Conservation (phyloP, 2,888 invertebrate species). For the Alsophila aescularia region DNA sequence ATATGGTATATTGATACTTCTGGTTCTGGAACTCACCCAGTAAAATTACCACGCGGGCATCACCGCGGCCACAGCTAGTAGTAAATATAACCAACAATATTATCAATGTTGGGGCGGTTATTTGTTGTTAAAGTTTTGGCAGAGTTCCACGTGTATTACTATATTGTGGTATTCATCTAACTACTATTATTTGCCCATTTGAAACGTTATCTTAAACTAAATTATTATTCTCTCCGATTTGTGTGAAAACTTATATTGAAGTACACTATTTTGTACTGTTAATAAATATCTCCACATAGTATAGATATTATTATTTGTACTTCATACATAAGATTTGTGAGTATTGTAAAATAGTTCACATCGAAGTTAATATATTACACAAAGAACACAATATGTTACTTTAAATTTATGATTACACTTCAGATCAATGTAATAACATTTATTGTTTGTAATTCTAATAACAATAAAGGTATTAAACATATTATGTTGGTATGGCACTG, state of each 20-base stretch:
- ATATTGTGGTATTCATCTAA: neutral
- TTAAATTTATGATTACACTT: constrained; percentile 5
- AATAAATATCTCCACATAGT: constrained; percentile 16
- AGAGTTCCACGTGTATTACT: no score
- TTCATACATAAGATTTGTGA: constrained; percentile 34
- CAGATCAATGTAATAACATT: constrained; percentile 21
- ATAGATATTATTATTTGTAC: constrained; percentile 36
- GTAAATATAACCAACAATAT: no score
- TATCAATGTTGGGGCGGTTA: no score
- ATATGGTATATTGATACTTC: no score
- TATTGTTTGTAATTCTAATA: neutral
- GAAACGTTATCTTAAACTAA: constrained; percentile 9
- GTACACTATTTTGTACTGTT: constrained; percentile 36
- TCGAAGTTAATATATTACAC: neutral
- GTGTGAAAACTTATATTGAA: constrained; percentile 31
- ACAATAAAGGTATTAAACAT: constrained; percentile 6
- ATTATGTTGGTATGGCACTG: constrained; percentile 30
- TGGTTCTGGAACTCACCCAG: no score
- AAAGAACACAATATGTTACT: neutral
- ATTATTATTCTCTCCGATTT: constrained; percentile 19
- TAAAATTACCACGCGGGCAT: no score
- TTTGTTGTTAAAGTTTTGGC: no score
- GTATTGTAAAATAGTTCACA: constrained; percentile 32
- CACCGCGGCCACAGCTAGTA: no score
- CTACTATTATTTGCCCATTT: constrained; percentile 13